A percentile compares a stretch with the other conserved stretches of the same genome.
These are phyloP conservation scores for Chaetura pelagica DNA, from an alignment of 2,113 vertebrate species.

Conservation along the genomic window DNA sequence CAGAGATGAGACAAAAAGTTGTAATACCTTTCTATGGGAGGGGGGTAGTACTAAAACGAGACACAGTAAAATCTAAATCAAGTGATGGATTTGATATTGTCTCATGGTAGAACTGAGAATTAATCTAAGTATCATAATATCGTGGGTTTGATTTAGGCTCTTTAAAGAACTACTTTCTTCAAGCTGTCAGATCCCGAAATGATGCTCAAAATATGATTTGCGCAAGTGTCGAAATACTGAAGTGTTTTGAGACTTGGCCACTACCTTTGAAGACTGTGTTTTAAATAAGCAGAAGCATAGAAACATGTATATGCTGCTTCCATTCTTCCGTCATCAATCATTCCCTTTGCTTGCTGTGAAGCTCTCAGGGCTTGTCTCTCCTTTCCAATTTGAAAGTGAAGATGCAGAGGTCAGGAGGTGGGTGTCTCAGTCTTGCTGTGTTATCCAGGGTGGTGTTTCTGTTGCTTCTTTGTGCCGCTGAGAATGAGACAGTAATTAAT, in stretches of 20 bases:
- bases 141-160: background rate
- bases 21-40: background rate
- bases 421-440: background rate
- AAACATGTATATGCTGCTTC: background rate
- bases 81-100: background rate
- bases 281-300: background rate
- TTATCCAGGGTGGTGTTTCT: background rate
- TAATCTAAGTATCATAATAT: background rate
- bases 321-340: background rate
- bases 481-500: background rate
- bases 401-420: accelerated
- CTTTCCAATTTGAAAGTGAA: background rate
- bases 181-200: background rate
- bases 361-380: background rate
- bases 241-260: background rate
- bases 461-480: background rate
- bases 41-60: background rate
- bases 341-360: background rate
- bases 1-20: background rate
- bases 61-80: background rate
- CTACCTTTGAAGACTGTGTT: background rate
- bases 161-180: background rate
- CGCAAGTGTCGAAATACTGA: background rate
- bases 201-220: background rate
- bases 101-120: background rate